Conservation (phyloP, 1,140 invertebrate species). For the Trinorchestia longiramus region DNA sequence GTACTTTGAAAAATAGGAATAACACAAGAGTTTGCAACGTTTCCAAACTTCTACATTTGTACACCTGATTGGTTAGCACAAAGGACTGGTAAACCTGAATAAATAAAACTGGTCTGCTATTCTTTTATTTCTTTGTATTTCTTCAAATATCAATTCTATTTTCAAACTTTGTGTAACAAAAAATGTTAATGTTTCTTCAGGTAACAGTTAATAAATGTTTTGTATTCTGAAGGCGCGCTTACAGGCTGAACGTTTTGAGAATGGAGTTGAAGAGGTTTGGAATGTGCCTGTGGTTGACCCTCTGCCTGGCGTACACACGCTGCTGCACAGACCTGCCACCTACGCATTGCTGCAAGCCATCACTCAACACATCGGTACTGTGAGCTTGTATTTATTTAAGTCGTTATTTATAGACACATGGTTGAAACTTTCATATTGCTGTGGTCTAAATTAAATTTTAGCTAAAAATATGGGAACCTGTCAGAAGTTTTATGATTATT, state of each 20-base stretch:
- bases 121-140: too few relatives aligned
- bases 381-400: neutral
- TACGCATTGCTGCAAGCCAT: constrained; percentile 25
- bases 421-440: neutral
- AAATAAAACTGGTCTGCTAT: too few relatives aligned
- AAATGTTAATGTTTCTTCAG: neutral
- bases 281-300: constrained; percentile 41
- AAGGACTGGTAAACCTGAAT: too few relatives aligned
- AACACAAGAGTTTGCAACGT: too few relatives aligned
- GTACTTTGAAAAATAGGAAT: too few relatives aligned
- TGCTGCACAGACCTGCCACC: constrained; percentile 23
- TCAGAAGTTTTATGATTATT: neutral
- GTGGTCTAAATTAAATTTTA: neutral
- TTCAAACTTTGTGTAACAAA: neutral
- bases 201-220: neutral
- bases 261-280: neutral
- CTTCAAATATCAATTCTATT: too few relatives aligned
- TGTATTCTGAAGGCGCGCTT: neutral
- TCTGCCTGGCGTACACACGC: constrained; percentile 8
- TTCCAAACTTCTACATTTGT: too few relatives aligned
- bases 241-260: constrained; percentile 43
- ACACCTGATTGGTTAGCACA: too few relatives aligned
- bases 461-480: neutral
- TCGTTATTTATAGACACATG: neutral
- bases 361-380: constrained; percentile 13